A percentile compares a stretch with the other conserved stretches of the same genome.
Evolutionary conservation across 2,888 invertebrate genomes (phyloP).

Genomic region (Eurois occulta): DNA sequence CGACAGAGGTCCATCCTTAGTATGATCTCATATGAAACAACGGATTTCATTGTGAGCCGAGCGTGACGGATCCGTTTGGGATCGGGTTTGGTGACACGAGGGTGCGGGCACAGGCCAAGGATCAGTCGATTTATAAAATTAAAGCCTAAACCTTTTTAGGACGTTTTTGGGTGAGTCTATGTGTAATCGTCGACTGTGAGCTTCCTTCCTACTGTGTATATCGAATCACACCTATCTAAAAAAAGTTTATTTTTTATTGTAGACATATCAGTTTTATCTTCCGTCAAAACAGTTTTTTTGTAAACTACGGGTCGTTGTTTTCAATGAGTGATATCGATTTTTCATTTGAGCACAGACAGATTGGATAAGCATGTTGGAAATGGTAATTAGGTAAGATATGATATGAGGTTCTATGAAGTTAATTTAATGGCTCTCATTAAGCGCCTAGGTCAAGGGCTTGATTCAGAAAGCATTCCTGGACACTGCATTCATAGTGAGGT

Average conservation of each 20-base stretch:
- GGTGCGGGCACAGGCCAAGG: conserved; percentile 77
- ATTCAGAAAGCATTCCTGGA: not conserved
- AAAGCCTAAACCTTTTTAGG: conserved; percentile 29
- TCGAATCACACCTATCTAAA: not conserved
- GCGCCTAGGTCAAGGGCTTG: not conserved
- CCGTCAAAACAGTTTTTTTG: not conserved
- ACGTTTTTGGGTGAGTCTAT: not conserved
- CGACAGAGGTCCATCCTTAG: conserved; percentile 63
- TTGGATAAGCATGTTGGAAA: not conserved
- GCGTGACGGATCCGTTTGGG: conserved; percentile 85
- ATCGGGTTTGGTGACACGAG: conserved; percentile 73
- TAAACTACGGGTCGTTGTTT: no score
- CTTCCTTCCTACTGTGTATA: not conserved
- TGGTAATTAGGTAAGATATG: not conserved
- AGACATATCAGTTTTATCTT: not conserved
- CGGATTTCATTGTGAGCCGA: conserved; percentile 75
- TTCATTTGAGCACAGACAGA: not conserved
- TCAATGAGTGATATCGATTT: not conserved
- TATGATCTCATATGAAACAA: conserved; percentile 74
- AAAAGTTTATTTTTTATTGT: not conserved
- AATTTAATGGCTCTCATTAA: not conserved
- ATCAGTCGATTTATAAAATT: conserved; percentile 67
- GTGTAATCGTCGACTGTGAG: not conserved
- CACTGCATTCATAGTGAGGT: not conserved
- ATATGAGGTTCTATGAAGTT: not conserved